Percentiles rank a stretch among this genome's conserved stretches.
Evolutionary conservation across 2,888 invertebrate species (phyloP).

Genomic region (Pseudococcus jackbeardsleyi): DNA sequence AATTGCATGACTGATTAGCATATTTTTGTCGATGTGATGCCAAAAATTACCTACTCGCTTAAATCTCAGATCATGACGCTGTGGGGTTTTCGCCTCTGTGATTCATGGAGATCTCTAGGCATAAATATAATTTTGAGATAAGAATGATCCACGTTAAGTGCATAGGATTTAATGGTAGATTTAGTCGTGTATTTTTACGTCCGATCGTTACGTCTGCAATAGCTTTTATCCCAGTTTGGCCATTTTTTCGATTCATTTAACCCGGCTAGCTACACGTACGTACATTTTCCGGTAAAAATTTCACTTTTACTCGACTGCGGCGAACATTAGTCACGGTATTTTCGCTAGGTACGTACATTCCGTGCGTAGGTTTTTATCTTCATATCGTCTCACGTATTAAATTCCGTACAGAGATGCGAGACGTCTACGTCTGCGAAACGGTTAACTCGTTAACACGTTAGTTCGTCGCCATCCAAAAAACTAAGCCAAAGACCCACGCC

Average conservation of each 20-base stretch:
- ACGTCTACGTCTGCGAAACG: slow-evolving; percentile 33
- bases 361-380: slow-evolving; percentile 31
- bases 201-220: neutral
- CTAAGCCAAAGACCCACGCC: neutral
- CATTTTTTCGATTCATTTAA: neutral
- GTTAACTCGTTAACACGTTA: slow-evolving; percentile 10
- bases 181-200: neutral
- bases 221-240: neutral
- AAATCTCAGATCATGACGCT: neutral
- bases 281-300: slow-evolving; percentile 23
- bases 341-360: neutral
- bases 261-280: neutral
- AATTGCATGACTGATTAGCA: slow-evolving; percentile 36
- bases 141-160: slow-evolving; percentile 1
- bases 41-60: neutral
- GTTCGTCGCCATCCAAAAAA: neutral
- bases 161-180: neutral
- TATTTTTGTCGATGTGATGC: slow-evolving; percentile 14
- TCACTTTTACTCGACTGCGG: neutral
- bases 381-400: slow-evolving; percentile 27
- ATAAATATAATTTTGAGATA: neutral
- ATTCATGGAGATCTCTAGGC: neutral
- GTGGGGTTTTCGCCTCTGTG: neutral
- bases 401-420: neutral
- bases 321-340: slow-evolving; percentile 16